Percentiles rank a stretch among this genome's conserved stretches.
These are phyloP conservation scores for Amphibalanus amphitrite DNA, from an alignment of 1,140 invertebrate species.

Conservation along the genomic window DNA sequence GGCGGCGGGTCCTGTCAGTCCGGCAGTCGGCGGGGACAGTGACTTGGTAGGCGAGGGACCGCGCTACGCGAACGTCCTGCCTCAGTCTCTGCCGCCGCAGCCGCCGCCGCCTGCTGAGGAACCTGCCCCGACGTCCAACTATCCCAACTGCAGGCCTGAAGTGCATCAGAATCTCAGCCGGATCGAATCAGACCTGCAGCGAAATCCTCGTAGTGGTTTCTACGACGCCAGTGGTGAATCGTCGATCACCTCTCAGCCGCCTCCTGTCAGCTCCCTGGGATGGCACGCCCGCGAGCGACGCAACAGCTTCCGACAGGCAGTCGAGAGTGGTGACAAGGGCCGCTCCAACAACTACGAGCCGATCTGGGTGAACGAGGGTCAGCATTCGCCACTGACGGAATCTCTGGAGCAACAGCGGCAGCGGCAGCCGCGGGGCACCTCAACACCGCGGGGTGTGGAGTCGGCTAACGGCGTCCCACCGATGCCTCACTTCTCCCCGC, in stretches of 20 bases:
- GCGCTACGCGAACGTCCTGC: too few species aligned
- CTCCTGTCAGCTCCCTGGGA: constrained; percentile 15
- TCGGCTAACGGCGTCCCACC: too few species aligned
- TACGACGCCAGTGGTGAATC: not conserved
- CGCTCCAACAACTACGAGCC: not conserved
- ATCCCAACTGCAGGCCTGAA: not conserved
- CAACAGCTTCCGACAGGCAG: constrained; percentile 29
- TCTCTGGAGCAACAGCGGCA: too few species aligned
- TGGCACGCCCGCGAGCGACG: constrained; percentile 25
- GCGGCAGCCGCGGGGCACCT: too few species aligned
- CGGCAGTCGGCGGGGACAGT: too few species aligned
- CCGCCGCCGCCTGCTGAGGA: not conserved
- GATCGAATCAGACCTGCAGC: not conserved
- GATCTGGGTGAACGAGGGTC: not conserved
- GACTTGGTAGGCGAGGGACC: too few species aligned
- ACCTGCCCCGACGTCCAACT: not conserved
- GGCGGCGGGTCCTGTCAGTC: too few species aligned
- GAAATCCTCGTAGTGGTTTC: not conserved
- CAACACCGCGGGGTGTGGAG: too few species aligned
- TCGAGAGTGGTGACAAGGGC: constrained; percentile 16
- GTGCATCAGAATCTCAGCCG: not conserved
- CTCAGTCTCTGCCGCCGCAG: too few species aligned
- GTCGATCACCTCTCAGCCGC: not conserved
- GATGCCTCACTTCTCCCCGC: too few species aligned
- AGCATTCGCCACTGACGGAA: too few species aligned